A percentile compares a stretch with the other conserved stretches of the same genome.
phyloP scores from a whole-genome alignment of 2,113 vertebrate genomes.

The Triplophysa dalaica region DNA sequence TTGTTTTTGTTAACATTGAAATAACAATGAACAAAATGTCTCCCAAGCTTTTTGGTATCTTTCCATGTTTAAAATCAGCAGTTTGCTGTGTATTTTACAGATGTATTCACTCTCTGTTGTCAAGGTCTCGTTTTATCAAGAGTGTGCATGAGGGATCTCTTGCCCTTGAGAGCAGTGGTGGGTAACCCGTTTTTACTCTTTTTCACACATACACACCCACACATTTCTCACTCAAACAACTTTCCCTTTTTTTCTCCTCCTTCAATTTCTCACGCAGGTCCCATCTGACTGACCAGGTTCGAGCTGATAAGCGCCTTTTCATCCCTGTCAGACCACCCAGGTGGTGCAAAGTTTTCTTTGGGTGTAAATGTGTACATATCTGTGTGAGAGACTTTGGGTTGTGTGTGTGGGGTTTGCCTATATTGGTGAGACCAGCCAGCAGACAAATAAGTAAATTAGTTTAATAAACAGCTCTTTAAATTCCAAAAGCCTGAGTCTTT shows the following conservation, averaged over 20 bases:
- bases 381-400: conserved; percentile 20
- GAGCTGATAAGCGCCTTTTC: conserved; percentile 39
- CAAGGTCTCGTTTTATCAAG: conserved; percentile 35
- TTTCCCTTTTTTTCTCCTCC: conserved; percentile 31
- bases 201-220: neutral
- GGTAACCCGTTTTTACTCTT: conserved; percentile 10
- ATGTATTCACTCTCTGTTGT: conserved; percentile 2
- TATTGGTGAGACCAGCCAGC: too few relatives aligned
- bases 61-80: neutral
- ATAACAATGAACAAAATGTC: too few relatives aligned
- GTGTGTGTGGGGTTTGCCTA: conserved; percentile 18
- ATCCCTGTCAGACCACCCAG: conserved; percentile 28
- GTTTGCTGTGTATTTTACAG: neutral
- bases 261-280: conserved; percentile 50
- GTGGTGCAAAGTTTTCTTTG: conserved; percentile 1
- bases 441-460: too few relatives aligned
- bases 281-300: conserved; percentile 47
- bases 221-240: conserved; percentile 47
- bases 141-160: conserved; percentile 8
- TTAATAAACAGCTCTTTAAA: too few relatives aligned
- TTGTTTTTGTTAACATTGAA: too few relatives aligned
- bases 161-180: conserved; percentile 25
- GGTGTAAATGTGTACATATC: conserved; percentile 42
- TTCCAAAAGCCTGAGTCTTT: too few relatives aligned
- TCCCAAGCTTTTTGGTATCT: neutral